Evolutionary conservation across 2,888 invertebrate genomes (phyloP).

Genomic region (Gerris lacustris): DNA sequence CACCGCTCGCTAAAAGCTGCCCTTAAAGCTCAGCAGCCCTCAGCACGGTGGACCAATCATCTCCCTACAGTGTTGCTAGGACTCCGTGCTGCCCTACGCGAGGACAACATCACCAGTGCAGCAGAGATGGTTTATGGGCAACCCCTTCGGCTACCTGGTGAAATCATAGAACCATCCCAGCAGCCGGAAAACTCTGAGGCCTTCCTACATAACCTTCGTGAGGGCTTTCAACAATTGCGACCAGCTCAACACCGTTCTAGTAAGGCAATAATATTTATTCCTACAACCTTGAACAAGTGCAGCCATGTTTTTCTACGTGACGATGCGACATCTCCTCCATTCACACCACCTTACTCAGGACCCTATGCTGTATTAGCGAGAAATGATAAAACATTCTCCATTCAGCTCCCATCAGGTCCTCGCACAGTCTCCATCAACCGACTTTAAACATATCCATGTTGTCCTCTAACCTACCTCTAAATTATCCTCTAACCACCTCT

Average conservation of each 20-base stretch:
- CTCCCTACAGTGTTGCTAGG: neutral
- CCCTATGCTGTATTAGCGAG: constrained; percentile 8
- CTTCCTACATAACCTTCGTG: neutral
- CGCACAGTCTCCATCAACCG: too few relatives aligned
- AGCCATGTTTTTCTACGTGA: constrained; percentile 22
- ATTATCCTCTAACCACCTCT: too few relatives aligned
- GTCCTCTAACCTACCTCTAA: too few relatives aligned
- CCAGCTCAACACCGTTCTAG: neutral
- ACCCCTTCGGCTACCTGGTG: constrained; percentile 1
- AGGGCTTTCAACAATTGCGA: neutral
- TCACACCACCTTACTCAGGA: constrained; percentile 16
- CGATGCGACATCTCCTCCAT: constrained; percentile 18
- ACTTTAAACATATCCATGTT: too few relatives aligned
- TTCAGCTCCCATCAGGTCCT: neutral
- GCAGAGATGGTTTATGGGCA: neutral
- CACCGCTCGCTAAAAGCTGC: constrained; percentile 37
- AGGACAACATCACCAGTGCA: constrained; percentile 2
- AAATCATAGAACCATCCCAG: neutral
- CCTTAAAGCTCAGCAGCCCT: constrained; percentile 16
- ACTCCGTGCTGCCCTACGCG: neutral
- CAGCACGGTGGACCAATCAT: neutral
- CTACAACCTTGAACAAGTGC: constrained; percentile 1
- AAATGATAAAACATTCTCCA: neutral
- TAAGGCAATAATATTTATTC: neutral
- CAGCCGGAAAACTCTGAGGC: neutral